These are phyloP conservation scores for Orthosia incerta DNA, from an alignment of 2,888 invertebrate species.

Conservation along the genomic window DNA sequence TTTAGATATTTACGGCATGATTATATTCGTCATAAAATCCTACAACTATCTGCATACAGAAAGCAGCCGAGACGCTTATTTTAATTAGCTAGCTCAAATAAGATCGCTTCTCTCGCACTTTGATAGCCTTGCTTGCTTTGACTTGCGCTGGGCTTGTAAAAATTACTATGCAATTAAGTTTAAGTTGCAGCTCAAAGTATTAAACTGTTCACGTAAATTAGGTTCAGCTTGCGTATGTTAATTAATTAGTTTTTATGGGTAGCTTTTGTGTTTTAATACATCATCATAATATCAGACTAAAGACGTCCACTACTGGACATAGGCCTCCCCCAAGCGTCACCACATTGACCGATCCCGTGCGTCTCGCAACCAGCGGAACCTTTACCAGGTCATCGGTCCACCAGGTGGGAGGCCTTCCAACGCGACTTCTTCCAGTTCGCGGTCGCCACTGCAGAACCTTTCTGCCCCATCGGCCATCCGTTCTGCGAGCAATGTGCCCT, in stretches of 20 bases:
- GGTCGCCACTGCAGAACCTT: no score
- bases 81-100: slow-evolving; percentile 33
- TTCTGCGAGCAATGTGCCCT: no score
- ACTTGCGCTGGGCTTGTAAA: slow-evolving; percentile 26
- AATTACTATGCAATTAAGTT: slow-evolving; percentile 19
- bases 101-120: slow-evolving; percentile 23
- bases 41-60: neutral
- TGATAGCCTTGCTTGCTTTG: slow-evolving; percentile 40
- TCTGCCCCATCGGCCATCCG: no score
- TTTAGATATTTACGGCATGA: neutral
- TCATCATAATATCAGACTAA: no score
- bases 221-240: slow-evolving; percentile 28
- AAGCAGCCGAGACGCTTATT: neutral
- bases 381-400: no score
- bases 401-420: no score
- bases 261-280: neutral
- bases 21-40: neutral
- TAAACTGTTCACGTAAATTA: slow-evolving; percentile 27
- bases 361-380: no score
- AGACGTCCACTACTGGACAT: no score
- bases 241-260: slow-evolving; percentile 38
- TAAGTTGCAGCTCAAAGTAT: slow-evolving; percentile 13
- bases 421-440: no score
- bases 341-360: no score
- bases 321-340: no score